Evolutionary conservation across 2,888 invertebrate species (phyloP), one percentile per base, ranked within the genome.

Genomic region (Lithophane socia): DNA sequence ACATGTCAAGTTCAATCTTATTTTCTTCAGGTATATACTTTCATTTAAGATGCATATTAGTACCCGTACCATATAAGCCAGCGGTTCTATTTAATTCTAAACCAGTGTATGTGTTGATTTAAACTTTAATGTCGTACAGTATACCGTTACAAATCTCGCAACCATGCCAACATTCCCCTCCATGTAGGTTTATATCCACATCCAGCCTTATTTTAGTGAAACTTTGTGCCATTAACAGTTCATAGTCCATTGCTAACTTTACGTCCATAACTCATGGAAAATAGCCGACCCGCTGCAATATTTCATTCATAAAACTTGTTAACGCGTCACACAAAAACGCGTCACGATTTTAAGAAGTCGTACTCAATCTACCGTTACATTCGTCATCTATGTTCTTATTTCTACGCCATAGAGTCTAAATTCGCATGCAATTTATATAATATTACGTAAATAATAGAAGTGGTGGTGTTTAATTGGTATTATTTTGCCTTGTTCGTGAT

Each of bases 401-500:
- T 5, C 77, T 58, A 60, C 5, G 84, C 1, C 37, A 82, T 93
- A 95, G 87, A 90, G 93, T 87, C 82, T 68, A 91, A 84, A 92
- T 87, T 94, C 77, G 90, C 80, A 67, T 91, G 90, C 86, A 77
- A 90, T 89, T 87, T 85, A 78, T 67, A 81, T 86, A 88, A 87
- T 90, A 90, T 93, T 90, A 90, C 90, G 91, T 92, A 91, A 92
- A 92, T 92, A 75, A 90, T 90, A 90, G 88, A 89, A 87, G 85
- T 87, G 79, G 88, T 82, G 88, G 87, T 75, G 90, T 90, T 94
- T 95, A 95, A 96, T 95, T 96, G 95, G 94, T 94, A 92, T 93
- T 95, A 95, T 96, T 94, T 96, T 94, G 95, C 95, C 93, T 94
- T 92, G 93, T 94, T 94, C 90, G 93, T 96, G 96, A 96, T 92